Conservation (phyloP, 2,888 invertebrate species). For the Temnothorax rugatulus region DNA sequence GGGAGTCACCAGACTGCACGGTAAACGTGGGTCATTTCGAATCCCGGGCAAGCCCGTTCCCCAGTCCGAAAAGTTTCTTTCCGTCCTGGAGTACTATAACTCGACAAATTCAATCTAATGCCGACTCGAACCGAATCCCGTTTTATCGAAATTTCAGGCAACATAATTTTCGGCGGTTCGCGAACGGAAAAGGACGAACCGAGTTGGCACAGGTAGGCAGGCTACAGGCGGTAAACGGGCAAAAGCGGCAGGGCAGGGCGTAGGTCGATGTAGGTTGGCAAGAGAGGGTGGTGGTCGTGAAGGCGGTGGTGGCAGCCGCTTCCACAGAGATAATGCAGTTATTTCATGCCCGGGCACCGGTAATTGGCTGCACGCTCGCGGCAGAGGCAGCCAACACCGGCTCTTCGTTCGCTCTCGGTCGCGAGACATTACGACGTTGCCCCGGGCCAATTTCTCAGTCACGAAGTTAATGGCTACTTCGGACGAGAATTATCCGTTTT, state of each 20-base stretch:
- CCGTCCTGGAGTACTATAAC: constrained; percentile 78
- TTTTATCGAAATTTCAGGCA: constrained; percentile 83
- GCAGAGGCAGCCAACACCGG: constrained; percentile 70
- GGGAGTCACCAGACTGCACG: constrained; percentile 52
- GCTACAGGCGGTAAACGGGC: constrained; percentile 48
- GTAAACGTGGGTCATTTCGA: constrained; percentile 69
- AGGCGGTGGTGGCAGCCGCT: constrained; percentile 80
- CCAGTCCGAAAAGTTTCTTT: constrained; percentile 78
- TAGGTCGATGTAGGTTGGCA: constrained; percentile 69
- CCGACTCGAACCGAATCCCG: constrained; percentile 78
- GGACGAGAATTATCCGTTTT: constrained; percentile 78
- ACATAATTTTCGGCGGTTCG: constrained; percentile 77
- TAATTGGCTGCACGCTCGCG: constrained; percentile 84
- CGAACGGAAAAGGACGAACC: constrained; percentile 16
- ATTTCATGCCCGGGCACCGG: constrained; percentile 84
- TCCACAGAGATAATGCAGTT: constrained; percentile 85
- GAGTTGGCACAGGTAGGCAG: constrained; percentile 54
- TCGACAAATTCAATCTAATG: constrained; percentile 83
- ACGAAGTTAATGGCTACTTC: constrained; percentile 81
- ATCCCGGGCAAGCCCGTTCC: constrained; percentile 73
- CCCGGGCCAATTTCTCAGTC: constrained; percentile 82
- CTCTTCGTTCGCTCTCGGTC: constrained; percentile 64
- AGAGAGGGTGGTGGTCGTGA: constrained; percentile 55
- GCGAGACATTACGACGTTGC: constrained; percentile 82
- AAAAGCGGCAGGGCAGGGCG: constrained; percentile 49